phyloP scores from a whole-genome alignment of 1,140 invertebrate genomes.

The Bicyclus anynana region DNA sequence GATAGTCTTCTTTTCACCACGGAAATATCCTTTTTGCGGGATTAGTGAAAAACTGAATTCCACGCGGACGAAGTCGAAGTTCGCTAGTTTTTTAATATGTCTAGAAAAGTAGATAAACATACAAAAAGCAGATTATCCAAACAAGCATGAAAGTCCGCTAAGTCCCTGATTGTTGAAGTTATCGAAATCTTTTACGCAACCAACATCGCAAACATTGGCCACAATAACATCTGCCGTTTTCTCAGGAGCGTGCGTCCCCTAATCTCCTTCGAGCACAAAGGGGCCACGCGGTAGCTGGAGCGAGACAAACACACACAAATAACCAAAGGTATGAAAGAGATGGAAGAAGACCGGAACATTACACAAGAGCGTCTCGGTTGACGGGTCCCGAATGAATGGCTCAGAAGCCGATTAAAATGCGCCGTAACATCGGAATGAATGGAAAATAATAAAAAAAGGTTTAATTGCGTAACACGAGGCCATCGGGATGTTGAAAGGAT shows the following conservation, averaged over 20 bases:
- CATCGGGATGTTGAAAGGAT: slow-evolving; percentile 28
- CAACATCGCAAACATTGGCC: slow-evolving; percentile 48
- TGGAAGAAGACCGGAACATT: slow-evolving; percentile 52
- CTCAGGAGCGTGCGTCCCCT: slow-evolving; percentile 69
- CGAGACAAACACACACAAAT: slow-evolving; percentile 26
- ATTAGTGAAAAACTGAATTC: too few relatives aligned
- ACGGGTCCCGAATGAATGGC: slow-evolving; percentile 66
- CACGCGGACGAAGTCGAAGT: too few relatives aligned
- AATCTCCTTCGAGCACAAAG: slow-evolving; percentile 59
- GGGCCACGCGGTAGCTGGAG: slow-evolving; percentile 48
- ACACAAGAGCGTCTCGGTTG: slow-evolving; percentile 65
- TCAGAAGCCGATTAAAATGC: slow-evolving; percentile 64
- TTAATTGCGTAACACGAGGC: slow-evolving; percentile 59
- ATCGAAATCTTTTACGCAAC: slow-evolving; percentile 42
- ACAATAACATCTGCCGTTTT: slow-evolving; percentile 67
- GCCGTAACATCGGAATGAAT: slow-evolving; percentile 59
- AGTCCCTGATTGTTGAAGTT: slow-evolving; percentile 39
- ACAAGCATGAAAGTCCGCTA: slow-evolving; percentile 6
- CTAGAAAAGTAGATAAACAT: too few relatives aligned
- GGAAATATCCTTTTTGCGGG: too few relatives aligned
- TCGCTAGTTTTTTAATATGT: too few relatives aligned
- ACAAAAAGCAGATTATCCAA: not conserved
- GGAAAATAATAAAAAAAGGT: slow-evolving; percentile 51
- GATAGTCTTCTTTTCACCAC: too few relatives aligned
- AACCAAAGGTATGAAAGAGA: slow-evolving; percentile 29